These are phyloP conservation scores for Helleia helle DNA, from an alignment of 2,888 invertebrate genomes.

Conservation along the genomic window DNA sequence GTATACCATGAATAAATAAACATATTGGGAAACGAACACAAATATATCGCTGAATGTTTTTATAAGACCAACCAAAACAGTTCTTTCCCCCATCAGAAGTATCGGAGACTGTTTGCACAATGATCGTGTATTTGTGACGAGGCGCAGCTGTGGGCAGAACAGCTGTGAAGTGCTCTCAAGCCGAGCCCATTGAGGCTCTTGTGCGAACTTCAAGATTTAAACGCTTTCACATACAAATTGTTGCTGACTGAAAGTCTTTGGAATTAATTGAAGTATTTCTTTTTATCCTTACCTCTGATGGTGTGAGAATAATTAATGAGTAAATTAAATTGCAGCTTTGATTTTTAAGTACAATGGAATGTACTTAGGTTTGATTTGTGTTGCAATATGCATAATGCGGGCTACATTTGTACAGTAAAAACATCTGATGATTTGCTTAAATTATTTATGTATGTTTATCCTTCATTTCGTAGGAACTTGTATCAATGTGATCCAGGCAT, in stretches of 20 bases:
- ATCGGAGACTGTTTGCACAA: conserved; percentile 47
- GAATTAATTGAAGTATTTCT: conserved; percentile 14
- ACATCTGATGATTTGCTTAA: too few relatives aligned
- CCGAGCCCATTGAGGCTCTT: conserved; percentile 32
- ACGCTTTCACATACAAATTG: conserved; percentile 28
- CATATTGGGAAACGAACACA: conserved; percentile 19
- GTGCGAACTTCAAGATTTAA: conserved; percentile 31
- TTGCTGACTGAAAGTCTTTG: conserved; percentile 13
- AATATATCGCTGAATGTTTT: conserved; percentile 39
- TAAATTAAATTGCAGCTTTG: neutral
- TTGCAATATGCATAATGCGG: too few relatives aligned
- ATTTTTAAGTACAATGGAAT: neutral
- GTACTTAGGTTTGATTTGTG: too few relatives aligned
- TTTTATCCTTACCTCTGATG: neutral
- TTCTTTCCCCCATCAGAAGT: conserved; percentile 34
- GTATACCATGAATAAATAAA: conserved; percentile 13
- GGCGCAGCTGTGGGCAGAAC: conserved; percentile 46
- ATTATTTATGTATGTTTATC: too few relatives aligned
- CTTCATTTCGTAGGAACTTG: too few relatives aligned
- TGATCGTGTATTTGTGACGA: conserved; percentile 44
- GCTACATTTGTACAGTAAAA: too few relatives aligned
- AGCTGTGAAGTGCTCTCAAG: conserved; percentile 41
- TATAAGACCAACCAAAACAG: conserved; percentile 40
- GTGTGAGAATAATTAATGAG: neutral
- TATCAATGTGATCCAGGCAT: too few relatives aligned